A percentile compares a stretch with the other conserved stretches of the same genome.
Evolutionary conservation across 2,797 vertebrate genomes (phyloP).

Genomic region (Galago senegalensis): DNA sequence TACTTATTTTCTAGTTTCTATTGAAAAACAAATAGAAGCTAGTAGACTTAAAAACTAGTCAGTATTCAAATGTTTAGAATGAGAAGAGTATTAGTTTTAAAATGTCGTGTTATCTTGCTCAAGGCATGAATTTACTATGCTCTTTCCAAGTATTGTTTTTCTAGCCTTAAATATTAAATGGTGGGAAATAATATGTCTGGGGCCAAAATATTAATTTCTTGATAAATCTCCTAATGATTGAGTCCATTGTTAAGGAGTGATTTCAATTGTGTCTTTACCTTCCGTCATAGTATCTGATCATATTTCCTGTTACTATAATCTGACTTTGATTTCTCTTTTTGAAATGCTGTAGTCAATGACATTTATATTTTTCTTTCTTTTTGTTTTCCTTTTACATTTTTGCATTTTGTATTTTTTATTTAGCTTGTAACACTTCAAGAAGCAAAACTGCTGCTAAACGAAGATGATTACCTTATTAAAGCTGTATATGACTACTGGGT

Average conservation of each 20-base stretch:
- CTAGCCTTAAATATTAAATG: conserved; percentile 50
- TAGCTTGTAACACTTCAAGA: conserved; percentile 96
- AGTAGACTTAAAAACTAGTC: conserved; percentile 47
- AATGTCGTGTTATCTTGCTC: background rate
- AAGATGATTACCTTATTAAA: conserved; percentile 97
- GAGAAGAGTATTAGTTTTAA: conserved; percentile 29
- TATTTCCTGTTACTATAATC: conserved; percentile 46
- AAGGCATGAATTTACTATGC: background rate
- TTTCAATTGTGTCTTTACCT: conserved; percentile 53
- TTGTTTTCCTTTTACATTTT: too few relatives aligned
- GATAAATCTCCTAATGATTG: conserved; percentile 15
- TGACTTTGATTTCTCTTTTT: conserved; percentile 66
- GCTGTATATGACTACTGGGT: conserved; percentile 98
- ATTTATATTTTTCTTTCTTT: conserved; percentile 63
- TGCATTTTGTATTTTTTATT: conserved; percentile 73
- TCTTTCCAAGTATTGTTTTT: conserved; percentile 22
- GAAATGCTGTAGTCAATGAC: conserved; percentile 35
- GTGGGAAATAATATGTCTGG: background rate
- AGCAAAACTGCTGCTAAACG: conserved; percentile 95
- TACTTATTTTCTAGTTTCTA: conserved; percentile 25
- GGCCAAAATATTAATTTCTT: conserved; percentile 40
- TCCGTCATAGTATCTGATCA: conserved; percentile 2
- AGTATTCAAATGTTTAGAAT: conserved; percentile 30
- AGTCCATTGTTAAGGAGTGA: conserved; percentile 40
- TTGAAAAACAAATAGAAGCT: conserved; percentile 44